phyloP scores from a whole-genome alignment of 2,888 invertebrate genomes.

The Deladenus siricidicola region DNA sequence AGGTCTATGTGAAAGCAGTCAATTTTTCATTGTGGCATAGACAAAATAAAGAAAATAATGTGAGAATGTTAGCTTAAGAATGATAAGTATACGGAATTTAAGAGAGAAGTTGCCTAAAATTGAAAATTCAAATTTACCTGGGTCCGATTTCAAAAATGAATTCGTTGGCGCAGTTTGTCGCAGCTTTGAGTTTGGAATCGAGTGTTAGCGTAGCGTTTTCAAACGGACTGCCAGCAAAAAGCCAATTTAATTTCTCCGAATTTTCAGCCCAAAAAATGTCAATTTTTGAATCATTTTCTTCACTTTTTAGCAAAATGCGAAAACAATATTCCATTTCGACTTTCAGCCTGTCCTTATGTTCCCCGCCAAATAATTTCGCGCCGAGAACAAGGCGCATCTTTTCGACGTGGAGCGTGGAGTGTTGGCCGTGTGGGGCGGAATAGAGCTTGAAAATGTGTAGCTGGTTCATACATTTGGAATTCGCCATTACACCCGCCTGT shows the following conservation, averaged over 20 bases:
- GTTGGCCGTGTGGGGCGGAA: neutral
- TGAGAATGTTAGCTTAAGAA: neutral
- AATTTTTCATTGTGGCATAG: neutral
- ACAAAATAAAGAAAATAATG: neutral
- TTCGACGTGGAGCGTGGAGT: neutral
- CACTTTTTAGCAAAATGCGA: neutral
- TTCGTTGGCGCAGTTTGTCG: slow-evolving; percentile 11
- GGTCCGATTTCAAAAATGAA: slow-evolving; percentile 78
- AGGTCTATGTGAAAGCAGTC: slow-evolving; percentile 60
- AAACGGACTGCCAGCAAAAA: neutral
- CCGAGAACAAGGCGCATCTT: neutral
- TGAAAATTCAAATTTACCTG: slow-evolving; percentile 58
- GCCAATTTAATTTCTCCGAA: neutral
- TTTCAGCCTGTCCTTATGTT: neutral
- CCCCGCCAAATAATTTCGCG: neutral
- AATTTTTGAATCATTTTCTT: neutral
- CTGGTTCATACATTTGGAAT: no score
- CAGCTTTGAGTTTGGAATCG: no score
- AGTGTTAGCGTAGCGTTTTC: no score
- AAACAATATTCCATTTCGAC: neutral
- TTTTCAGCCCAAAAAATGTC: neutral
- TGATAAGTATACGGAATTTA: neutral
- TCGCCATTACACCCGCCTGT: no score
- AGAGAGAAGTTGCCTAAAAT: neutral
- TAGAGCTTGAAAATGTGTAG: no score